Percentiles rank a stretch among this genome's conserved stretches.
Conservation (phyloP, 2,113 vertebrate genomes). For the Smithornis capensis region DNA sequence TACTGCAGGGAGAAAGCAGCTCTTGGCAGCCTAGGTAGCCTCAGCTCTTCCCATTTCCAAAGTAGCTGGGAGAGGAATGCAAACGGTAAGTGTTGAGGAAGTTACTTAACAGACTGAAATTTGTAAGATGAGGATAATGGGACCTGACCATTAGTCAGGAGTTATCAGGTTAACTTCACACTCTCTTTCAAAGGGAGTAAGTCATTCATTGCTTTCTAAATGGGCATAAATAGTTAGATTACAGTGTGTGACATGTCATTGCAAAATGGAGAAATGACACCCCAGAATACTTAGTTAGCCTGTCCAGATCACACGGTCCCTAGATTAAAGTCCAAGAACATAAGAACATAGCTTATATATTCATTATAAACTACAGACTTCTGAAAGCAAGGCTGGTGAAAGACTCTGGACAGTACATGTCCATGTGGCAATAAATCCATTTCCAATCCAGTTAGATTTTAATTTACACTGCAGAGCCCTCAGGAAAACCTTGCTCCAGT, state of each 20-base stretch:
- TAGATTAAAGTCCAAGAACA: not conserved
- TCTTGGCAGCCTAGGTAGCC: not conserved
- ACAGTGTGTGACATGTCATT: not conserved
- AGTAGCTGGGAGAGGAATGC: not conserved
- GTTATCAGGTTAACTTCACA: not conserved
- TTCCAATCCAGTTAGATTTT: too few relatives aligned
- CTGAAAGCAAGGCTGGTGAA: not conserved
- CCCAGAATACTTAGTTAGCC: not conserved
- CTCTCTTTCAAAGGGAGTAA: not conserved
- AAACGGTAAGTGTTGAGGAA: not conserved
- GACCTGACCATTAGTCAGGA: not conserved
- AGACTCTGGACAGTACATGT: not conserved
- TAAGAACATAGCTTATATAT: not conserved
- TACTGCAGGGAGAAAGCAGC: rapidly evolving
- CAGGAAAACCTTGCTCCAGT: not conserved
- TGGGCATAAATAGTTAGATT: not conserved
- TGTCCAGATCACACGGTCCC: not conserved
- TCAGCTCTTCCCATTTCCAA: not conserved
- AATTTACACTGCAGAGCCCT: not conserved
- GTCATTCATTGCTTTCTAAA: not conserved
- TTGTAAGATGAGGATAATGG: not conserved
- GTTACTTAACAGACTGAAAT: not conserved
- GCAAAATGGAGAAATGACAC: not conserved
- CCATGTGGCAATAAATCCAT: not conserved
- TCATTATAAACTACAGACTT: not conserved